Evolutionary conservation across 53 echinoderm and acorn worm species (phyloP), one percentile per base, ranked within the genome.

Genomic region (Glandiceps talaboti): DNA sequence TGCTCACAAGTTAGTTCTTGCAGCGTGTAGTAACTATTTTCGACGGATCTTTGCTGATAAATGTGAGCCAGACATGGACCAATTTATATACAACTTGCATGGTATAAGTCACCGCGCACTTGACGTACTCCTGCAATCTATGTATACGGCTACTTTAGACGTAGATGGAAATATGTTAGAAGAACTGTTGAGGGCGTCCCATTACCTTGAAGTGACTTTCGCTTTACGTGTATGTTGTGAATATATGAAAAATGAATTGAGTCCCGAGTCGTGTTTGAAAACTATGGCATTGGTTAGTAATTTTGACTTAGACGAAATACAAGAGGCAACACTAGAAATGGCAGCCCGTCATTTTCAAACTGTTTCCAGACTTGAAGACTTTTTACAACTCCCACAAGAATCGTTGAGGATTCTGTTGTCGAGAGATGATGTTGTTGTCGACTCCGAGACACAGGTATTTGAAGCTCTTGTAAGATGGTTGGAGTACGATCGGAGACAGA

Each of bases 11-110:
- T 32, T 95, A 29, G 86, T 95, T 31, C 80, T 95, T 25, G 90
- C 95, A 27, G 92, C 90, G 1, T 92, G 92, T 73, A 95, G 95
- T 64, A 83, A 82, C 0, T 95, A 92, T 75, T 95, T 95, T 77
- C 74, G 81, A 1, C 88, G 92, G n/a, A 86, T 95, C 1, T 90
- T 95, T 74, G 64, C 64, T 20, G 64, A 45, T 12, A 45, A 45
- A 6, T 88, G 92, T 1, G 64, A 81, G 12, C 87, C 87, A 27
- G 94, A 91, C 74, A 76, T 32, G 27, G 84, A 80, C 27, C 82
- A 84, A 73, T 92, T 94, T 26, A 81, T 92, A 10, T 94, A 92
- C 81, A 92, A 80, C 28, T 84, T 94, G 1, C 92, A 94, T 30
- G 94, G 94, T 76, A 88, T 95, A 75, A 85, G 86, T 75, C 82